Evolutionary conservation across 1,140 invertebrate species (phyloP), one percentile per base, ranked within the genome.

Genomic region (Eriosoma lanigerum): DNA sequence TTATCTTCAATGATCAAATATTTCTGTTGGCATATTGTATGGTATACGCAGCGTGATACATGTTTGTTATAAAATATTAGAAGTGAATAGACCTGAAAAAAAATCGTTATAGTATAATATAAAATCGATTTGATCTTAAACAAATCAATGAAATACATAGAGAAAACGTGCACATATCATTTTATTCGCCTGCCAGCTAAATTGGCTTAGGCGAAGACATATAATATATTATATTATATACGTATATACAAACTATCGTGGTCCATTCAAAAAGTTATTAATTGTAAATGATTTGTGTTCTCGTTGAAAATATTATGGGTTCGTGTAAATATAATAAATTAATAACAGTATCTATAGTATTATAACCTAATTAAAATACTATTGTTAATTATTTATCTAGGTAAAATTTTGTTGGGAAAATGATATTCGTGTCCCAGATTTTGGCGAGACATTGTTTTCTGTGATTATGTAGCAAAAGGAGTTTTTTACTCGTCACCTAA

Each of bases 331-430:
- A 68, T 44, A 44, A n/a, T n/a, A n/a, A n/a, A n/a, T 24, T 44
- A 68, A 46, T 46, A 68, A 68, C 32, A 68, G 32, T 21, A 48
- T 6, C 1, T 0, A 24, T 26, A 62, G 4, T 62, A 29, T 24
- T 48, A 24, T 68, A 68, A 68, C 66, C 44, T 48, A 48, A 68
- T 68, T 68, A 68, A 68, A 48, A 26, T 68, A 8, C 66, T 26
- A 46, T 68, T 68, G 66, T 68, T 68, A 68, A 68, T 68, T 68
- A 48, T 68, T 46, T 68, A 26, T 68, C 44, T 26, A n/a, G 44
- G 38, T 48, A 38, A 21, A 21, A 48, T 68, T 68, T 48, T 15
- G 66, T 5, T 48, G 66, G 38, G 66, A 68, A 68, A 68, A 68
- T 12, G 10, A 38, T n/a, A n/a, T n/a, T 26, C 21, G 21, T 68